A percentile compares a stretch with the other conserved stretches of the same genome.
These are phyloP conservation scores for Acanthosoma haemorrhoidale DNA, from an alignment of 2,888 invertebrate species.

Conservation along the genomic window DNA sequence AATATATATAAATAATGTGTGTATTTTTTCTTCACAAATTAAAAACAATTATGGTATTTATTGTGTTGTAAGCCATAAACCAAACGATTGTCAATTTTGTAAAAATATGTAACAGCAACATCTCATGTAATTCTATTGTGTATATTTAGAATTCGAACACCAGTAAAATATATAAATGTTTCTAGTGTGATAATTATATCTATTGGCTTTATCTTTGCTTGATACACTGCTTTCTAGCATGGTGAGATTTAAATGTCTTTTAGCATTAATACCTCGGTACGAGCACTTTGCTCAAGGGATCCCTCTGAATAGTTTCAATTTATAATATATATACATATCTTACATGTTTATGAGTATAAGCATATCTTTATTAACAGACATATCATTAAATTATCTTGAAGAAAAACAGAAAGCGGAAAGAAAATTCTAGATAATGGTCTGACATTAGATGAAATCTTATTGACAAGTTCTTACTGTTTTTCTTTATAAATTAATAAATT, in stretches of 20 bases:
- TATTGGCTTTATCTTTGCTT: not conserved
- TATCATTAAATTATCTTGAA: slow-evolving; percentile 24
- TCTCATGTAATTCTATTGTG: not conserved
- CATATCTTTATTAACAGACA: slow-evolving; percentile 18
- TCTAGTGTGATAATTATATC: slow-evolving; percentile 2
- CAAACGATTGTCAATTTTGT: slow-evolving; percentile 5
- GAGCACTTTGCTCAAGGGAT: slow-evolving; percentile 24
- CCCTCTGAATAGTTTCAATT: not conserved
- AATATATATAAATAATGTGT: not conserved
- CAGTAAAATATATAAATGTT: not conserved
- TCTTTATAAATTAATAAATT: not conserved
- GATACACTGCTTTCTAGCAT: not conserved
- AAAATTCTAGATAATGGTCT: slow-evolving; percentile 32
- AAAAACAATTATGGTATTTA: not conserved
- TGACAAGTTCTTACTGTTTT: slow-evolving; percentile 11
- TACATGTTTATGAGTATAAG: not conserved
- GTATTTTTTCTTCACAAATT: not conserved
- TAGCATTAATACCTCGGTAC: not conserved
- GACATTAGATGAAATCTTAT: slow-evolving; percentile 23
- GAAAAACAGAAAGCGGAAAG: slow-evolving; percentile 25
- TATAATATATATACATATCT: too few relatives aligned
- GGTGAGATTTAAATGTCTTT: not conserved
- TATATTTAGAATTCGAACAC: slow-evolving; percentile 1
- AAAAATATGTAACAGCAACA: not conserved
- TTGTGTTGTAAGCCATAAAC: not conserved